phyloP scores from a whole-genome alignment of 2,888 invertebrate species.

The Eupsilia transversa region DNA sequence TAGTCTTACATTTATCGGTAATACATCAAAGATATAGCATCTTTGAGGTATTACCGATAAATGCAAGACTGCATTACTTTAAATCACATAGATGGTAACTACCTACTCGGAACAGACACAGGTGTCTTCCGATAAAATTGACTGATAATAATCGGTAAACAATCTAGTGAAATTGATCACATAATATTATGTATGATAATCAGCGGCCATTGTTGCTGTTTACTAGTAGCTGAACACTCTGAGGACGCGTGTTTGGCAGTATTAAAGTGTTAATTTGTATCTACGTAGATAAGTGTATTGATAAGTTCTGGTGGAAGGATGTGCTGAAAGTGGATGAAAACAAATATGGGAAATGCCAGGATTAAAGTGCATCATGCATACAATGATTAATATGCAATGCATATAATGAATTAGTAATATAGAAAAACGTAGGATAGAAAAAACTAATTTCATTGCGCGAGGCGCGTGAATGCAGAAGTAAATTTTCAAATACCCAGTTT shows the following conservation, averaged over 20 bases:
- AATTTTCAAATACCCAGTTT: neutral
- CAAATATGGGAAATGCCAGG: neutral
- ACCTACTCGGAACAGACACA: conserved; percentile 7
- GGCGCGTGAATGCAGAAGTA: neutral
- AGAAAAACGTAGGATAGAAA: neutral
- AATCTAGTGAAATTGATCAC: conserved; percentile 41
- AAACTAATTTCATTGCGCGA: neutral
- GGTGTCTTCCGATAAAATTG: conserved; percentile 37
- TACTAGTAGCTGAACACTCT: conserved; percentile 27
- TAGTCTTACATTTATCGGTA: conserved; percentile 4
- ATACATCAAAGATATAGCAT: conserved; percentile 26
- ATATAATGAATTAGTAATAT: neutral
- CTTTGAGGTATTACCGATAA: too few relatives aligned
- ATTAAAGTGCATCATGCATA: too few relatives aligned
- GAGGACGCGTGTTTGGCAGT: conserved; percentile 39
- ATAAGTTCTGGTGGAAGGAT: conserved; percentile 35
- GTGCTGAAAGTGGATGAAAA: conserved; percentile 20
- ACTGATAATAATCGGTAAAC: conserved; percentile 56
- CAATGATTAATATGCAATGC: too few relatives aligned
- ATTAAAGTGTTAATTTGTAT: conserved; percentile 41
- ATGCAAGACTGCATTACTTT: too few relatives aligned
- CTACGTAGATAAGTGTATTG: conserved; percentile 37
- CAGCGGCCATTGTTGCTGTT: conserved; percentile 49
- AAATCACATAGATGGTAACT: conserved; percentile 13
- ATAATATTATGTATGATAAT: conserved; percentile 48